These are phyloP conservation scores for Myotis findleyi DNA, from an alignment of 2,797 vertebrate genomes.

Conservation along the genomic window DNA sequence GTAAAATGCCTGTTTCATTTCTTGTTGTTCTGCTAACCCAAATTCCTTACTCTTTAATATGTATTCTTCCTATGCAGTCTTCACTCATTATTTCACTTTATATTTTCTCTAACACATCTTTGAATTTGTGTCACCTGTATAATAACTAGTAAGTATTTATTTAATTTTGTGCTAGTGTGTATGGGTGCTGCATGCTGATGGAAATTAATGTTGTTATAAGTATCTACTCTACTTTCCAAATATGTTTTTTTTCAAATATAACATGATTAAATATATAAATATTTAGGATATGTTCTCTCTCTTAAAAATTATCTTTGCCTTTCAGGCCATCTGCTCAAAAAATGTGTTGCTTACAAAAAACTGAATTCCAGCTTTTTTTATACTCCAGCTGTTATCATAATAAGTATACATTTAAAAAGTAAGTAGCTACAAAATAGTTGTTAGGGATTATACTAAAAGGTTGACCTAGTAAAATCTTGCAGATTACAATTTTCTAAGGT, in stretches of 20 bases:
- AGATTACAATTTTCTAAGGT: background rate
- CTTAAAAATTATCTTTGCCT: conserved; percentile 35
- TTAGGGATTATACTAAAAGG: background rate
- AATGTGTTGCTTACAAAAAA: conserved; percentile 37
- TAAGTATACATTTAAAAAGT: background rate
- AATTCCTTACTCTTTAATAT: background rate
- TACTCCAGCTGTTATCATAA: background rate
- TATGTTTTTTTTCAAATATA: conserved; percentile 5
- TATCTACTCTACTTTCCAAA: background rate
- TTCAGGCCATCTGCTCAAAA: background rate
- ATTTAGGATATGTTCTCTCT: background rate
- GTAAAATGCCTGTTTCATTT: background rate
- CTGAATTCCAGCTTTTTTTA: background rate
- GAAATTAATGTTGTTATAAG: conserved; percentile 41
- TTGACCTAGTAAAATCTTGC: background rate
- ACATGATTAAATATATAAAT: conserved; percentile 26
- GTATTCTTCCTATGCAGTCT: background rate
- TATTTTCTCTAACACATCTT: background rate
- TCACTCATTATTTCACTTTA: background rate
- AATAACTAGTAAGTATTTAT: background rate
- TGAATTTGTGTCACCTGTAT: background rate
- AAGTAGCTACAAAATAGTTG: background rate
- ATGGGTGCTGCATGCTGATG: background rate
- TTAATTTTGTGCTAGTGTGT: background rate
- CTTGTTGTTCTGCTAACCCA: background rate